Base-by-base conservation (phyloP, 1,140 invertebrate genomes). In the Proales similis region DNA sequence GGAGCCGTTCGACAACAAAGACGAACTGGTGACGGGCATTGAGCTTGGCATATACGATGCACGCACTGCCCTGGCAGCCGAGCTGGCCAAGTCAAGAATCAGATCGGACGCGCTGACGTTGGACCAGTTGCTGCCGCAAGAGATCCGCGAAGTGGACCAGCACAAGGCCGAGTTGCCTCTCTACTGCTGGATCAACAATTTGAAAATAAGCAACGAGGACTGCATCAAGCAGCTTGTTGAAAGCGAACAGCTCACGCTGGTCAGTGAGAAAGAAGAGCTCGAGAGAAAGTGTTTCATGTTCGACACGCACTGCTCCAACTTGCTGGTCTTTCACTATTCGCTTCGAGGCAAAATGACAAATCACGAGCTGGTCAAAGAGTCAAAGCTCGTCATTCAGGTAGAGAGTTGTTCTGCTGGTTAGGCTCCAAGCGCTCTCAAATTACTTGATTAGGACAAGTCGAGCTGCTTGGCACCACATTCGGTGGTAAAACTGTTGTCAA, bases 271-370 rank as follows among this genome's bases (percentile, higher is more conserved):
- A 12, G 39, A 19, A 11, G n/a, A 32, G 32, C 26, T 61, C 3
- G 39, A 29, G 2, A 39, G 30, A 42, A 45, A 45, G 47, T 45
- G 39, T 17, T 61, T 61, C 26, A 45, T 45, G 39, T 4, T 46
- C n/a, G 57, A 61, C 38, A 29, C 39, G 17, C 57, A 61, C 47
- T 61, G 57, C 26, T 46, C 57, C 14, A 61, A 61, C 47, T 22
- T 61, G 20, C 47, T 61, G 2, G 36, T 61, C 29, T 61, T 61
- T 32, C 57, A 61, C 19, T 61, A 22, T 61, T 32, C 57, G 14
- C 17, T 45, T 4, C 45, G 39, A 22, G 39, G 47, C 14, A 45
- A 45, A 45, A 61, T 61, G n/a, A 14, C 39, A 20, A 61, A 61
- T 32, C 39, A 32, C 26, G 27, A 45, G 24, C 39, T 38, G 24